phyloP scores from a whole-genome alignment of 2,888 invertebrate genomes.

The Tetragonisca angustula region DNA sequence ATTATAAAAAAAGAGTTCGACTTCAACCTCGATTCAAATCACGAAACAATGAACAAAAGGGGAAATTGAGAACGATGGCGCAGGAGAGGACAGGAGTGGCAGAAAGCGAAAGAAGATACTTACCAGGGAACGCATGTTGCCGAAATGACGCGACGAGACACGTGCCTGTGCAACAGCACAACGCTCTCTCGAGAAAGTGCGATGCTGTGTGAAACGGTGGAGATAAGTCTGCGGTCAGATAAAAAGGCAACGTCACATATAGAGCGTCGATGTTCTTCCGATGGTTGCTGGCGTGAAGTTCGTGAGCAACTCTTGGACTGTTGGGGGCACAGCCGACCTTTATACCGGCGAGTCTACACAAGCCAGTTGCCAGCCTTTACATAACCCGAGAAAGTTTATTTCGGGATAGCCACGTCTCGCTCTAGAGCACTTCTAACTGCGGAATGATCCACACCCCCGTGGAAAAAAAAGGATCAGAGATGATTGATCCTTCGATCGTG shows the following conservation, averaged over 20 bases:
- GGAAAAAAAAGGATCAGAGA: not conserved
- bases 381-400: slow-evolving; percentile 83
- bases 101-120: slow-evolving; percentile 57
- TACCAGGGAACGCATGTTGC: slow-evolving; percentile 74
- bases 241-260: slow-evolving; percentile 68
- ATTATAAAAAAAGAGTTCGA: not conserved
- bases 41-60: not conserved
- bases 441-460: slow-evolving; percentile 17
- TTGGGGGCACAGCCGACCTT: slow-evolving; percentile 82
- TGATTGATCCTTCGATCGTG: slow-evolving; percentile 9
- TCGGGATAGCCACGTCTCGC: slow-evolving; percentile 71
- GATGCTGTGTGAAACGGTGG: slow-evolving; percentile 15
- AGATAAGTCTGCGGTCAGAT: slow-evolving; percentile 27
- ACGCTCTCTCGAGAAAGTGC: slow-evolving; percentile 50
- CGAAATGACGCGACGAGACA: slow-evolving; percentile 51
- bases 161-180: slow-evolving; percentile 36
- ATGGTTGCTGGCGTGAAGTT: slow-evolving; percentile 81
- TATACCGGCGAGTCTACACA: slow-evolving; percentile 80
- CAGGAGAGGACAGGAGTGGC: not conserved
- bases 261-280: slow-evolving; percentile 67
- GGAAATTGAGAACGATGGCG: not conserved
- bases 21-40: not conserved
- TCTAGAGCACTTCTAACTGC: slow-evolving; percentile 45
- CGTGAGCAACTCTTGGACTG: slow-evolving; percentile 82
- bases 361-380: slow-evolving; percentile 77